Percentiles rank a stretch among this genome's conserved stretches.
phyloP scores from a whole-genome alignment of 2,113 vertebrate species.

The Catharus minimus region DNA sequence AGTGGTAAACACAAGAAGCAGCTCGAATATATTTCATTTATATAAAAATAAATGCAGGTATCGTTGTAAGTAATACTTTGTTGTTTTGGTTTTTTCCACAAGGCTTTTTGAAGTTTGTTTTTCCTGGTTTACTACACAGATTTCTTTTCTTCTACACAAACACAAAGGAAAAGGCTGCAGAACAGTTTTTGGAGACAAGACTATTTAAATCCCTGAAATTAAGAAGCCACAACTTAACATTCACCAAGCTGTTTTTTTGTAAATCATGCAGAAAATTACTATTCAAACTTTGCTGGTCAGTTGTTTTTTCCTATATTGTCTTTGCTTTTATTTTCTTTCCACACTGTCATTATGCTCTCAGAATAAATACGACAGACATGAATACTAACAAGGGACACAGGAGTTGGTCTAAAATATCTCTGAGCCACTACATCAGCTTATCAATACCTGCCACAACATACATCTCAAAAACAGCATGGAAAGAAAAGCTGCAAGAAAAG shows the following conservation, averaged over 20 bases:
- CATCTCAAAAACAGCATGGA: background rate
- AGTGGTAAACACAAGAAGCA: background rate
- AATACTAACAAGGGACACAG: slow-evolving; percentile 22
- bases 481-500: background rate
- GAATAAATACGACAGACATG: slow-evolving; percentile 21
- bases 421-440: background rate
- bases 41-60: slow-evolving; percentile 29
- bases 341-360: slow-evolving; percentile 5
- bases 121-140: background rate
- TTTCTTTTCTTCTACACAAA: background rate
- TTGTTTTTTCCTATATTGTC: background rate
- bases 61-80: background rate
- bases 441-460: background rate
- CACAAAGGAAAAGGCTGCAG: background rate
- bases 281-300: slow-evolving; percentile 11
- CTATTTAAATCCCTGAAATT: slow-evolving; percentile 1
- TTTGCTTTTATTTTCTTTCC: slow-evolving; percentile 12
- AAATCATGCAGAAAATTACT: background rate
- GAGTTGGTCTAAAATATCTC: background rate
- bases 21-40: background rate
- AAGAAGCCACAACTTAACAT: slow-evolving; percentile 2
- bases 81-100: background rate
- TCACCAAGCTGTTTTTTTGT: background rate
- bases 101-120: slow-evolving; percentile 29
- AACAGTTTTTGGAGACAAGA: background rate